Conservation (phyloP, 53 echinoderm and acorn worm species). For the Arbacia lixula region DNA sequence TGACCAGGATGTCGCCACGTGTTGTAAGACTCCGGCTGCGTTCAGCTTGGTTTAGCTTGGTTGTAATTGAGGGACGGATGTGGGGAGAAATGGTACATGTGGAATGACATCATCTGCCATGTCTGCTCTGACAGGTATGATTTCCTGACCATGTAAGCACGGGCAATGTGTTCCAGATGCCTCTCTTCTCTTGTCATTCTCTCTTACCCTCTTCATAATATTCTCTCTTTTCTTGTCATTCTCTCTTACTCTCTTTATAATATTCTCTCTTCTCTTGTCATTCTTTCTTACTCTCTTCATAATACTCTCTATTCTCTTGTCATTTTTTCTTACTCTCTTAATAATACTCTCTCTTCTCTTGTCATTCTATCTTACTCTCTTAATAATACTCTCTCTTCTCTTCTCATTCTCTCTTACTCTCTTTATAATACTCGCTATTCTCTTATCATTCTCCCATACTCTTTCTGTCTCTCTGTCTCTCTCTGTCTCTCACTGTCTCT, state of each 20-base stretch:
- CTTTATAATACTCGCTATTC: neutral
- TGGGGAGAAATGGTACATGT: constrained; percentile 19
- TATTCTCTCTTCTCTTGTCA: neutral
- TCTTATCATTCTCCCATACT: neutral
- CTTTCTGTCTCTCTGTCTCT: neutral
- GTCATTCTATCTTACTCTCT: neutral
- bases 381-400: neutral
- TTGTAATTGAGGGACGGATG: constrained; percentile 41
- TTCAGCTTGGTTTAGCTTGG: too few relatives aligned
- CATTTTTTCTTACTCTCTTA: neutral
- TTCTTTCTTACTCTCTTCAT: neutral
- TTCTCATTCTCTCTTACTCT: neutral
- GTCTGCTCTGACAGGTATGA: constrained; percentile 7
- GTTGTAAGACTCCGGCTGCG: too few relatives aligned
- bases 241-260: neutral
- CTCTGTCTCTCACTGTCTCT: neutral
- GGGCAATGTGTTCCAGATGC: constrained; percentile 16
- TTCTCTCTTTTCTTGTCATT: neutral
- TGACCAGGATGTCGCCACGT: too few relatives aligned
- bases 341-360: neutral
- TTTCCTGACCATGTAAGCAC: constrained; percentile 20
- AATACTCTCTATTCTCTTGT: neutral
- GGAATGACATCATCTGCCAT: constrained; percentile 31
- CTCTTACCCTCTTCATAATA: neutral
- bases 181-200: neutral